These are phyloP conservation scores for Alviniconcha marisindica DNA, from an alignment of 1,140 invertebrate genomes.

Conservation along the genomic window DNA sequence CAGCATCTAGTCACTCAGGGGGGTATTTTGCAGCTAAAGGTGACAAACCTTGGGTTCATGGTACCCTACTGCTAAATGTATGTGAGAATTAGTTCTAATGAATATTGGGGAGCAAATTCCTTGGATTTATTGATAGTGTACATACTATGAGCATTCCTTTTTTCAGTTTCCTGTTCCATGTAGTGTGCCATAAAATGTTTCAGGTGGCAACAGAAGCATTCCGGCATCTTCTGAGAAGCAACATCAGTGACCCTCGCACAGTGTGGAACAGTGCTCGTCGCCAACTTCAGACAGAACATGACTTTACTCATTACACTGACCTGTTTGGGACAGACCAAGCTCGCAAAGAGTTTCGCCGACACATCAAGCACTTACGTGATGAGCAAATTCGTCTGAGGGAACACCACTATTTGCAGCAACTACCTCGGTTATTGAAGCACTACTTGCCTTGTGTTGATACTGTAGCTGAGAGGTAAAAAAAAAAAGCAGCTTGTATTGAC, in stretches of 20 bases:
- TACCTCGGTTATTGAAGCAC: conserved; percentile 88
- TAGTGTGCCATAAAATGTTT: no score
- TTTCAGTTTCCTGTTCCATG: no score
- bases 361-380: conserved; percentile 90
- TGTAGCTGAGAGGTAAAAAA: conserved; percentile 86
- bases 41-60: no score
- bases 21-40: no score
- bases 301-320: conserved; percentile 94
- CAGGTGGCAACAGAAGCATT: conserved; percentile 80
- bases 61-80: no score
- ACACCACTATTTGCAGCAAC: conserved; percentile 87
- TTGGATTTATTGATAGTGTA: not conserved
- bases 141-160: not conserved
- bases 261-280: conserved; percentile 91
- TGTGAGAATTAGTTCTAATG: no score
- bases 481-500: no score
- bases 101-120: no score
- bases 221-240: conserved; percentile 61
- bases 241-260: conserved; percentile 87
- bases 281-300: conserved; percentile 90
- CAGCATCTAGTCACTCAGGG: no score
- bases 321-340: conserved; percentile 92
- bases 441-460: conserved; percentile 88
- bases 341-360: conserved; percentile 86
- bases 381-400: conserved; percentile 89